Evolutionary conservation across 2,113 vertebrate genomes (phyloP).

Genomic region (Epinephelus fuscoguttatus): DNA sequence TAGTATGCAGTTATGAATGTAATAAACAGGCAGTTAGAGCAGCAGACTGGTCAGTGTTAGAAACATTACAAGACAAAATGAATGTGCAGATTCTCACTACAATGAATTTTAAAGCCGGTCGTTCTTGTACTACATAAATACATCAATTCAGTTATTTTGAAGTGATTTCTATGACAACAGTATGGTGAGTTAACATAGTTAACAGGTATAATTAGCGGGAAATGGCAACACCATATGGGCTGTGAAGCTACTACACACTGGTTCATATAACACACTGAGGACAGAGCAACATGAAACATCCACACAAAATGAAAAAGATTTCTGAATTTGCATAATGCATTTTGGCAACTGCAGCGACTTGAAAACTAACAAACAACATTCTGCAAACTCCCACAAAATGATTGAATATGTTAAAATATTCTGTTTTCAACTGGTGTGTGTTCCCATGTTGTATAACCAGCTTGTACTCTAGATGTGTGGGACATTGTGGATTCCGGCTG

Average conservation of each 20-base stretch:
- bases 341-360: neutral
- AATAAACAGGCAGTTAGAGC: neutral
- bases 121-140: no score
- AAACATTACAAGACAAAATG: neutral
- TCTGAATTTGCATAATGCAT: slow-evolving; percentile 3
- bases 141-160: neutral
- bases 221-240: slow-evolving; percentile 1
- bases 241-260: slow-evolving; percentile 1
- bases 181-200: neutral
- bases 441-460: neutral
- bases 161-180: neutral
- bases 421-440: slow-evolving; percentile 1
- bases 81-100: neutral
- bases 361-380: neutral
- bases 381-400: neutral
- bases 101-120: neutral
- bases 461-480: neutral
- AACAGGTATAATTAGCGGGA: neutral
- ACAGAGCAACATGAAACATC: neutral
- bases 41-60: neutral
- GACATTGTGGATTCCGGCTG: neutral
- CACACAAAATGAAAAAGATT: neutral
- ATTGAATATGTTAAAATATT: slow-evolving; percentile 2
- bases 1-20: neutral
- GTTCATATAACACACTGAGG: neutral